Conservation (phyloP, 2,113 vertebrate species). For the Oriolus oriolus region DNA sequence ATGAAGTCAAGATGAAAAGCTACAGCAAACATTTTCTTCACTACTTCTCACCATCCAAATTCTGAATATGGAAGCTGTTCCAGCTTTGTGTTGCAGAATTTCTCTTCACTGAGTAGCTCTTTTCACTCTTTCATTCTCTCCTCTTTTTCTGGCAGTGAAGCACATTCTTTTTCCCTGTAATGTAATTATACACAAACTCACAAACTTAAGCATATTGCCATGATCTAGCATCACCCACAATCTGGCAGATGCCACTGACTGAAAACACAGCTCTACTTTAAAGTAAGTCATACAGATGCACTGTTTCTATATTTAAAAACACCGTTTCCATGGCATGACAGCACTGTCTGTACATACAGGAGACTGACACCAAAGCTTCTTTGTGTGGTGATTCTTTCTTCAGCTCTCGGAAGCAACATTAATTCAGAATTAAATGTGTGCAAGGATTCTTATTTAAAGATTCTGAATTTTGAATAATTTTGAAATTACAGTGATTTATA, state of each 20-base stretch:
- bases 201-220: constrained; percentile 15
- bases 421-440: not conserved
- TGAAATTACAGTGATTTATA: not conserved
- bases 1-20: not conserved
- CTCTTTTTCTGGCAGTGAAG: constrained; percentile 3
- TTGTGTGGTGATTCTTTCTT: not conserved
- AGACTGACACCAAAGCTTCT: not conserved
- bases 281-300: constrained; percentile 18
- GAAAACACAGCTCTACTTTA: constrained; percentile 28
- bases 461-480: not conserved
- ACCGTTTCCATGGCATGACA: constrained; percentile 31
- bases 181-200: constrained; percentile 18
- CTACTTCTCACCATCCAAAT: not conserved
- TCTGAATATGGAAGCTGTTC: not conserved
- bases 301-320: constrained; percentile 42
- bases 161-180: not conserved
- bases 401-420: not conserved
- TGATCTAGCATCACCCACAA: constrained; percentile 29
- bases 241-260: constrained; percentile 9
- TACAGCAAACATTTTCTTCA: accelerated
- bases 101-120: not conserved
- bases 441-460: not conserved
- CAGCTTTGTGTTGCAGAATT: not conserved
- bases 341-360: not conserved
- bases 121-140: not conserved